Evolutionary conservation across 2,797 vertebrate species (phyloP), one percentile per base, ranked within the genome.

Genomic region (Helarctos malayanus): DNA sequence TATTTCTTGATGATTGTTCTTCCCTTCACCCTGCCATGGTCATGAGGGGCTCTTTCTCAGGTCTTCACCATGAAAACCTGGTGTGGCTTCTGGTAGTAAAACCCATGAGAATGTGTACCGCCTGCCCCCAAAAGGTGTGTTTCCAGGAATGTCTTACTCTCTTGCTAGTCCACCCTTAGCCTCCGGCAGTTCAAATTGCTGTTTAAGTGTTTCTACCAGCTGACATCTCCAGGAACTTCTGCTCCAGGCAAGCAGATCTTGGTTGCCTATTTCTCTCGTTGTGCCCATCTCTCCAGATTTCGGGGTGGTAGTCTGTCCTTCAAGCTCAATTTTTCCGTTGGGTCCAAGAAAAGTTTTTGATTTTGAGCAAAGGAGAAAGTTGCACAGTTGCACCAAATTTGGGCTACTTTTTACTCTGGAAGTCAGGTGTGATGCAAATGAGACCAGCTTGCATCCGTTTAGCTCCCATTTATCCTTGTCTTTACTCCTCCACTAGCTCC

Each of bases 171-270:
- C n/a, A 10, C 57, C 18, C 29, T 27, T 23, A 27, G 3, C 59
- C 14, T 59, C 27, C 29, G 21, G 80, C 3, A 38, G 25, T 5
- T 38, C 16, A n/a, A 18, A 56, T 1, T 12, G 19, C 47, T 16
- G 5, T 38, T 9, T 19, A 11, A 2, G 23, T 15, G 47, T 2
- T 61, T 25, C 49, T 9, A 9, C 52, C n/a, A 3, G 41, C 16
- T 13, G 6, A 2, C 1, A 0, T 29, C 35, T 29, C 11, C n/a
- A 6, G 52, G 0, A 7, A 10, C 35, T 45, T 29, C 54, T 79
- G 15, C 69, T 45, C 52, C 54, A 13, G n/a, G 75, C 21, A 10
- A 38, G 11, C 49, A 38, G 69, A 16, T 25, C 3, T 21, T 29
- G 2, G 19, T 6, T 14, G 27, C 52, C 57, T 8, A 1, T 27